phyloP scores from a whole-genome alignment of 2,888 invertebrate genomes.

The Atrina japonica region DNA sequence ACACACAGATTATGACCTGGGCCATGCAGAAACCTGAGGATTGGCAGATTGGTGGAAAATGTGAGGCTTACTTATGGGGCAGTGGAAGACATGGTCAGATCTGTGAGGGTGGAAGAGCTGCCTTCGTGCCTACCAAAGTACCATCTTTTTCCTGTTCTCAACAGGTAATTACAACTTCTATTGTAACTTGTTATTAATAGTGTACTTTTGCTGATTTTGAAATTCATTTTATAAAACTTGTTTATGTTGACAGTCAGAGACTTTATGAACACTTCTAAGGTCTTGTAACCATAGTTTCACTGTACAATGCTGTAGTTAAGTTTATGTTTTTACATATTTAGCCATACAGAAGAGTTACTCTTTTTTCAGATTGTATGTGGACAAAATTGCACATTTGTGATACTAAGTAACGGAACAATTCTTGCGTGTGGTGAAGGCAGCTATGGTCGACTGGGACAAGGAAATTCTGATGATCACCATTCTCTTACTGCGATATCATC shows the following conservation, averaged over 20 bases:
- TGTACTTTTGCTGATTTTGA: too few species aligned
- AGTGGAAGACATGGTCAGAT: constrained; percentile 86
- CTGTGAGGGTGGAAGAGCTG: constrained; percentile 82
- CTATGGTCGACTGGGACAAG: constrained; percentile 85
- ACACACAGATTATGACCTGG: constrained; percentile 85
- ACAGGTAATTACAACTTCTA: constrained; percentile 67
- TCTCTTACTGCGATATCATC: constrained; percentile 84
- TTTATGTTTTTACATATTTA: too few species aligned
- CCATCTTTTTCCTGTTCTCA: constrained; percentile 76
- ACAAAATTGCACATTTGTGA: constrained; percentile 86
- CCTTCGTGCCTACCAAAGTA: constrained; percentile 70
- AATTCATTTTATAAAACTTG: too few species aligned
- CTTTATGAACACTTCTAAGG: too few species aligned
- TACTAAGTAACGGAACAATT: constrained; percentile 85
- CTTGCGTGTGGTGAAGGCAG: constrained; percentile 86
- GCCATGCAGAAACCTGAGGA: constrained; percentile 84
- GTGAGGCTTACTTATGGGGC: constrained; percentile 85
- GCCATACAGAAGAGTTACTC: too few species aligned
- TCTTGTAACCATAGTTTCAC: too few species aligned
- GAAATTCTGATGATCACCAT: constrained; percentile 85
- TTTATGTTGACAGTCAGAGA: too few species aligned
- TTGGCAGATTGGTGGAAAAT: constrained; percentile 86
- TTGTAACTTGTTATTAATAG: too few species aligned
- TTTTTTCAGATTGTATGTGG: constrained; percentile 84
- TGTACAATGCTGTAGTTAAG: too few species aligned